Evolutionary conservation across 2,888 invertebrate genomes (phyloP), one percentile per base, ranked within the genome.

Genomic region (Torymus texanus): DNA sequence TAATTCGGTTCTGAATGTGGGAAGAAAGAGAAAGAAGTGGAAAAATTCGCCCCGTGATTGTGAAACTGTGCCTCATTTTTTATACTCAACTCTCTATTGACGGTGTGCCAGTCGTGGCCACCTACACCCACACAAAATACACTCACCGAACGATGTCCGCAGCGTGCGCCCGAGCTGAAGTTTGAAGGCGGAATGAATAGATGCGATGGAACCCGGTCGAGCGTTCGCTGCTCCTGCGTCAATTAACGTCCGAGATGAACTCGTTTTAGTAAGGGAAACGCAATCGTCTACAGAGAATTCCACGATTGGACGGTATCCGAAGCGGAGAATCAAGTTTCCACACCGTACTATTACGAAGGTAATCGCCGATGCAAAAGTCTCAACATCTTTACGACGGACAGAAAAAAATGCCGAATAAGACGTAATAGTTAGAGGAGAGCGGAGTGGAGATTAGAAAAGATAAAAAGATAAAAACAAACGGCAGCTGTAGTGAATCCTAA

Each of bases 51-150:
- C 83, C 87, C 88, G 86, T 86, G 87, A 89, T 89, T 88, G 88
- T 88, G 87, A 88, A 89, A 88, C 87, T 88, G 88, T 89, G 88
- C 88, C 88, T 88, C 89, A 87, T 87, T 87, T 88, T 86, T 88
- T 87, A 87, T 87, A 88, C 86, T 87, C 85, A 88, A 85, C 85
- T 88, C 88, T 86, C 84, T 76, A 87, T 77, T 50, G 63, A 70
- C 65, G 67, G 81, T 78, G 67, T 56, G 58, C 66, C 71, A 55
- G 24, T 70, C 53, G 14, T 53, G 70, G 66, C 29, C 56, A 71
- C 51, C 18, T 41, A 75, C 50, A 65, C 58, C 56, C 18, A 68
- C 68, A 78, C 50, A 21, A 41, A 50, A 59, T 41, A 55, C 62
- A 85, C 84, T 85, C 85, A 85, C 83, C 84, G 85, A 83, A 85